A percentile compares a stretch with the other conserved stretches of the same genome.
These are phyloP conservation scores for Drosophila longiperda DNA, from an alignment of 2,888 invertebrate genomes.

Conservation along the genomic window DNA sequence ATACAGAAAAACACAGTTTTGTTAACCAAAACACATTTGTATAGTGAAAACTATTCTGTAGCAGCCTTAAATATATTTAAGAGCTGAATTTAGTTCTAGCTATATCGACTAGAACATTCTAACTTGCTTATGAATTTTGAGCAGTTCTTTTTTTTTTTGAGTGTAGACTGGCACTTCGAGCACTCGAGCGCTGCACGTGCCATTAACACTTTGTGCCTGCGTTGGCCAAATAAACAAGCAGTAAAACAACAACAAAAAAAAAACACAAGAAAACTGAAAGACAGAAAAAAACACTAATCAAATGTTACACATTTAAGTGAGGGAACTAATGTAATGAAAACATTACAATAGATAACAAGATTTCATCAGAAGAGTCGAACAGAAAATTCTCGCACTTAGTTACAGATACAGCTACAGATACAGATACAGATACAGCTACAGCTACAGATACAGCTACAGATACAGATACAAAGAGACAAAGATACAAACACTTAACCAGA, in stretches of 20 bases:
- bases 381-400: slow-evolving; percentile 45
- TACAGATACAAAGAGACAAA: slow-evolving; percentile 19
- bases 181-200: slow-evolving; percentile 70
- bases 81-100: not conserved
- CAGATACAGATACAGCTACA: slow-evolving; percentile 16
- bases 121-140: not conserved
- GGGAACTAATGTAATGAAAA: slow-evolving; percentile 7
- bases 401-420: slow-evolving; percentile 22
- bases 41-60: no score
- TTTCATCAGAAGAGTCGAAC: slow-evolving; percentile 68
- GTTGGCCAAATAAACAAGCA: slow-evolving; percentile 38
- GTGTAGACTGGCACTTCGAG: slow-evolving; percentile 5
- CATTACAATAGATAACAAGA: slow-evolving; percentile 61
- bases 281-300: slow-evolving; percentile 5
- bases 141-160: not conserved
- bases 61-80: no score
- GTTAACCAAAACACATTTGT: no score
- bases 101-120: not conserved
- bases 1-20: no score
- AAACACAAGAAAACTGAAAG: slow-evolving; percentile 1
- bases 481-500: slow-evolving; percentile 22
- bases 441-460: not conserved
- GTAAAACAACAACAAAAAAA: slow-evolving; percentile 19
- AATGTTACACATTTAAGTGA: slow-evolving; percentile 28
- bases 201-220: slow-evolving; percentile 77